Evolutionary conservation across 1,140 invertebrate species (phyloP), one percentile per base, ranked within the genome.

Genomic region (Centruroides sculpturatus): DNA sequence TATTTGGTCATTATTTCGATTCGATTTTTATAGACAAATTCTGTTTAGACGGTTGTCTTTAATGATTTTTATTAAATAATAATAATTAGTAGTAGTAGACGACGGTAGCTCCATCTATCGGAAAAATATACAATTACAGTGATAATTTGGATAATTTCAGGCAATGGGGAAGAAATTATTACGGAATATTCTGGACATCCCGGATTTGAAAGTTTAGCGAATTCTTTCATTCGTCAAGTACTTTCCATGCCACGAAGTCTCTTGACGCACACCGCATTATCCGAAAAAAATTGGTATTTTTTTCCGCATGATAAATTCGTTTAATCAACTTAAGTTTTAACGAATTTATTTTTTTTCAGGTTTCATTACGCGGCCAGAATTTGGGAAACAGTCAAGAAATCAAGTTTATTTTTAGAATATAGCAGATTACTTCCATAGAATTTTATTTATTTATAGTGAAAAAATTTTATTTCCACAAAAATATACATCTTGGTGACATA

Each of bases 301-400:
- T 36, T 55, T 51, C 35, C 23, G 57, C 41, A 48, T 23, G 23
- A 23, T 23, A 23, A 62, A 47, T 56, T 58, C 52, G 47, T 64
- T 59, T 58, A 23, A 23, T 64, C n/a, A 48, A 57, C 12, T 59
- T 35, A 12, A 58, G 59, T 12, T n/a, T n/a, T n/a, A n/a, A n/a
- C n/a, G n/a, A n/a, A n/a, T n/a, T n/a, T n/a, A n/a, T n/a, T n/a
- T n/a, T 55, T 23, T 71, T 71, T 34, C 58, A 82, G 81, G 82
- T 82, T 86, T 68, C 82, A 87, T 61, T 90, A 87, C 73, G 84
- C 85, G 65, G 80, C 78, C 23, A 87, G 86, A 76, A 84, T 85
- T 0, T 87, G 86, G 83, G 88, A 90, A 60, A 81, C 81, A 12
- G 84, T 89, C 7, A 86, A 85, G 66, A 91, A 90, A 69, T 89